These are phyloP conservation scores for Druon quercuslanigerum DNA, from an alignment of 1,140 invertebrate genomes.

Conservation along the genomic window DNA sequence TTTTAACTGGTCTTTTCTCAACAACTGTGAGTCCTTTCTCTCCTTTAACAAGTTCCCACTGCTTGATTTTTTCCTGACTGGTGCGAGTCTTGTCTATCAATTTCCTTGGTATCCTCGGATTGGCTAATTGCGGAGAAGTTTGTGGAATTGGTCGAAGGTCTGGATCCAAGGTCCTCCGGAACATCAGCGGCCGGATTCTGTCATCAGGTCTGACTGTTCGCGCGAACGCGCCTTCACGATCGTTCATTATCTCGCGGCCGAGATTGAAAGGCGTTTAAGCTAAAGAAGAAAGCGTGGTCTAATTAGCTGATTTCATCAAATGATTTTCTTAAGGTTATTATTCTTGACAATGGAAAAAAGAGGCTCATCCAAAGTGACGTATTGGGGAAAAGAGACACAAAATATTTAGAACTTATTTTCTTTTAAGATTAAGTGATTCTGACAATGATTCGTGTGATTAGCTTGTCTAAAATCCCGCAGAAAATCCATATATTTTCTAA, in stretches of 20 bases:
- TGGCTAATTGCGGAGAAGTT: conserved; percentile 17
- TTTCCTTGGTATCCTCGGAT: conserved; percentile 36
- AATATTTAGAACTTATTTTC: no score
- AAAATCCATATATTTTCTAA: not conserved
- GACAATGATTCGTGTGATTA: no score
- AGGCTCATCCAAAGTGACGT: no score
- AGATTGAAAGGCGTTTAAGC: conserved; percentile 26
- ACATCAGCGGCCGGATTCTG: conserved; percentile 16
- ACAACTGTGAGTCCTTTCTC: conserved; percentile 58
- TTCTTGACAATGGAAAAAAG: no score
- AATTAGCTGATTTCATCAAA: conserved; percentile 6
- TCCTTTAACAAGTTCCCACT: conserved; percentile 64
- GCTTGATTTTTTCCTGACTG: conserved; percentile 57
- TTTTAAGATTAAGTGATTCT: no score
- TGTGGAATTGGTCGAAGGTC: conserved; percentile 19
- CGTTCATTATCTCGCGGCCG: conserved; percentile 45
- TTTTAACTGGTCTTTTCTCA: conserved; percentile 45
- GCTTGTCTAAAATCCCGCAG: no score
- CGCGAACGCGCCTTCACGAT: conserved; percentile 46
- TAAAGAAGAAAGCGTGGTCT: conserved; percentile 26
- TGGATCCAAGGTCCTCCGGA: conserved; percentile 17
- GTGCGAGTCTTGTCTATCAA: conserved; percentile 29
- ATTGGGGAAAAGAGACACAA: no score
- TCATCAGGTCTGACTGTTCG: conserved; percentile 34
- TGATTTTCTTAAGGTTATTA: not conserved